Conservation (phyloP, 2,888 invertebrate genomes). For the Margaritifera margaritifera region DNA sequence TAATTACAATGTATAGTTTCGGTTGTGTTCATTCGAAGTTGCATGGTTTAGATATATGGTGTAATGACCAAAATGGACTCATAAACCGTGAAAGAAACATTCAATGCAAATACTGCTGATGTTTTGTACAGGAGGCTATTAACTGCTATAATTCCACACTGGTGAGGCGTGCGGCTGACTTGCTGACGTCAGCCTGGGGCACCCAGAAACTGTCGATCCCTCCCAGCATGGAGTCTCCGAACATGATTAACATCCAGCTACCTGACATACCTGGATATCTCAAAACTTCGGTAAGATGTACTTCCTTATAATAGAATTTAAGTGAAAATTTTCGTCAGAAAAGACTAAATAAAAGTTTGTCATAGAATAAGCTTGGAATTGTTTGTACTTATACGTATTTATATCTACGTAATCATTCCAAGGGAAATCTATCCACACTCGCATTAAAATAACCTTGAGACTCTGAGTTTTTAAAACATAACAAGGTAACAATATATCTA, state of each 20-base stretch:
- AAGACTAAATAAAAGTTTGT: background rate
- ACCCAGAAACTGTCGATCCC: constrained; percentile 11
- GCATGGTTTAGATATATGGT: too few species aligned
- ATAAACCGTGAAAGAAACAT: too few species aligned
- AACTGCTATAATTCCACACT: constrained; percentile 1
- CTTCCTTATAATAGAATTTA: too few species aligned
- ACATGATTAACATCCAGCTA: constrained; percentile 17
- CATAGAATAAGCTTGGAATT: background rate
- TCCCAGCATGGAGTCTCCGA: constrained; percentile 20
- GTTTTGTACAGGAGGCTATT: background rate
- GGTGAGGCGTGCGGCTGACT: constrained; percentile 1
- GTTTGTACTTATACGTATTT: background rate
- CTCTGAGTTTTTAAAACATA: too few species aligned
- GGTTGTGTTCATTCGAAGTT: too few species aligned
- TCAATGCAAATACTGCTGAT: too few species aligned
- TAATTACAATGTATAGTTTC: too few species aligned
- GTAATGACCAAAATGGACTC: too few species aligned
- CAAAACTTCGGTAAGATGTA: background rate
- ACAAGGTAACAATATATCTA: too few species aligned
- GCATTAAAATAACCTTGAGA: too few species aligned
- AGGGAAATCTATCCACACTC: too few species aligned
- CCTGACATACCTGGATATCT: constrained; percentile 4
- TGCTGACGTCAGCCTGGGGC: constrained; percentile 4
- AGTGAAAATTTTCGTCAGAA: background rate
- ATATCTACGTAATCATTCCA: too few species aligned